Evolutionary conservation across 2,113 vertebrate species (phyloP).

Genomic region (Phyllopteryx taeniolatus): DNA sequence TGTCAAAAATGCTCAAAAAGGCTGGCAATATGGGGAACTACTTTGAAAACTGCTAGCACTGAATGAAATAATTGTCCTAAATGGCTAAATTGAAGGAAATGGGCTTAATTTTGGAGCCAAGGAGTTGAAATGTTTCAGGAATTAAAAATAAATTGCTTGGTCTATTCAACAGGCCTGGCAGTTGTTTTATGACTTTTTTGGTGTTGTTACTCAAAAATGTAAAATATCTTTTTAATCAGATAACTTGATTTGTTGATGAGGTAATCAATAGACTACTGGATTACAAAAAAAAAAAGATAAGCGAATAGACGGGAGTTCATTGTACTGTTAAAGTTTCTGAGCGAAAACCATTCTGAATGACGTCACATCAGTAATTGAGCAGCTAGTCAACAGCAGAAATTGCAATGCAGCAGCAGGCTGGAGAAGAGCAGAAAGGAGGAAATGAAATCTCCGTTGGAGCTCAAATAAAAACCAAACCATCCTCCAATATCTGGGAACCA

Average conservation of each 20-base stretch:
- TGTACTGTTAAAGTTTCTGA: not conserved
- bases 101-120: not conserved
- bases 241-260: not conserved
- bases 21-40: too few relatives aligned
- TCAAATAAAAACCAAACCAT: constrained; percentile 32
- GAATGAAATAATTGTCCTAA: too few relatives aligned
- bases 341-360: not conserved
- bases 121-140: not conserved
- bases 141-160: not conserved
- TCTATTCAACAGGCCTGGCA: too few relatives aligned
- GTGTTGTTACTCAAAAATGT: not conserved
- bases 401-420: constrained; percentile 17
- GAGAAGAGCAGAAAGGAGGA: constrained; percentile 17
- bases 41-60: too few relatives aligned
- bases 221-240: not conserved
- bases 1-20: not conserved
- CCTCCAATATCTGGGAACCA: constrained; percentile 39
- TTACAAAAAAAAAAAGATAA: not conserved
- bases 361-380: not conserved
- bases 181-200: not conserved
- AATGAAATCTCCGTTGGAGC: constrained; percentile 15
- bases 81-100: not conserved
- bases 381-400: constrained; percentile 10
- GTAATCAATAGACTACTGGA: not conserved
- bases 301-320: not conserved